These are phyloP conservation scores for Chymomyza procnemis DNA, from an alignment of 2,888 invertebrate species.

Conservation along the genomic window DNA sequence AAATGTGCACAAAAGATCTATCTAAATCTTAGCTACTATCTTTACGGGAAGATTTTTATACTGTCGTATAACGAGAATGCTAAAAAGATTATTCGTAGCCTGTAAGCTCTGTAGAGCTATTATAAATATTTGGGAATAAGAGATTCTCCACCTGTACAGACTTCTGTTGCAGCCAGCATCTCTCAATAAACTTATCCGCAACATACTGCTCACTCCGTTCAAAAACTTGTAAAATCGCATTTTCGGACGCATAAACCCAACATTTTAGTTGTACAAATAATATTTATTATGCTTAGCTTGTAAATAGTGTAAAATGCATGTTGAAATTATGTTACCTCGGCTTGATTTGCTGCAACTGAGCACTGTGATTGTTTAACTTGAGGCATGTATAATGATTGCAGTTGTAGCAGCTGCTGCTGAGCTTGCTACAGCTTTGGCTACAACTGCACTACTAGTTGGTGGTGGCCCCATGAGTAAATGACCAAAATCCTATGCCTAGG, in stretches of 20 bases:
- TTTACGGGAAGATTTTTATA: too few species aligned
- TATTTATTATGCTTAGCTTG: not conserved
- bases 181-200: too few species aligned
- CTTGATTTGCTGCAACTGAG: not conserved
- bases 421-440: not conserved
- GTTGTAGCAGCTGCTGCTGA: not conserved
- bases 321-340: not conserved
- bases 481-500: constrained; percentile 49
- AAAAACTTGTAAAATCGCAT: not conserved
- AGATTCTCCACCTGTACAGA: too few species aligned
- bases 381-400: not conserved
- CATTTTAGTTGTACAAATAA: not conserved
- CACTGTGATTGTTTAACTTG: not conserved
- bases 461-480: constrained; percentile 1
- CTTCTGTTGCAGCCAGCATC: too few species aligned
- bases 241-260: not conserved
- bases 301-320: not conserved
- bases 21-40: too few species aligned
- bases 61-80: too few species aligned
- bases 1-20: too few species aligned
- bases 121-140: too few species aligned
- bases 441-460: not conserved
- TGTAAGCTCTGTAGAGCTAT: too few species aligned
- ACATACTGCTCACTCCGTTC: not conserved
- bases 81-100: too few species aligned